Base-by-base conservation (phyloP, 2,797 vertebrate species). In the Coranthus polyacanthus region DNA sequence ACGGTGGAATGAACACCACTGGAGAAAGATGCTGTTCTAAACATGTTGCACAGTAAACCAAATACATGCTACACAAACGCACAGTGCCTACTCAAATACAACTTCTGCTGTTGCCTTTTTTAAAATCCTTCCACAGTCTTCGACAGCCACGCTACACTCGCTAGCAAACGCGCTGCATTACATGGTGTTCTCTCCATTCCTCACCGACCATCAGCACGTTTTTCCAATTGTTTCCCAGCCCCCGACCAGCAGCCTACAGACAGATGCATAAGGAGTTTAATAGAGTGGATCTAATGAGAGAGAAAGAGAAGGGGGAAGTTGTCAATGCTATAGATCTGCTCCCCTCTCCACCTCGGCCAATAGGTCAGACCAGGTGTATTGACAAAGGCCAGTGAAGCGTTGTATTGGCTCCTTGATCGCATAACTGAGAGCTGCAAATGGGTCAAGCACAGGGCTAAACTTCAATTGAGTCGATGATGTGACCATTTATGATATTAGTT, bases 271-370 rank as follows among this genome's bases (percentile, higher is more conserved):
- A 80, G 77, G 82, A 77, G 83, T 81, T 88, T 90, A 92, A 88
- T 84, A 87, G 87, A 90, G 87, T 86, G 85, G 80, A 89, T 91
- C 84, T 90, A 89, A 90, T 89, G 87, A 84, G 84, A 83, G 74
- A 56, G 85, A 70, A n/a, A 51, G 59, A 75, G 64, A 17, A 37
- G 53, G 49, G 39, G 68, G 63, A 52, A 45, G 61, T 18, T 29
- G 77, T 86, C 85, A 53, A 82, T 82, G 84, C 66, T 72, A 87
- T 89, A 79, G 87, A 92, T 92, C 84, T 12, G 54, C 72, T 71
- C 50, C 44, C 41, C 45, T 78, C 68, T 49, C 61, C 73, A 66
- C 59, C 54, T 72, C 67, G 60, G 79, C 79, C 82, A 47, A 90
- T 90, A 85, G 82, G 88, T 90, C 88, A 86, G 54, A 63, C 62